Evolutionary conservation across 2,888 invertebrate genomes (phyloP).

Genomic region (Eupithecia vulgata): DNA sequence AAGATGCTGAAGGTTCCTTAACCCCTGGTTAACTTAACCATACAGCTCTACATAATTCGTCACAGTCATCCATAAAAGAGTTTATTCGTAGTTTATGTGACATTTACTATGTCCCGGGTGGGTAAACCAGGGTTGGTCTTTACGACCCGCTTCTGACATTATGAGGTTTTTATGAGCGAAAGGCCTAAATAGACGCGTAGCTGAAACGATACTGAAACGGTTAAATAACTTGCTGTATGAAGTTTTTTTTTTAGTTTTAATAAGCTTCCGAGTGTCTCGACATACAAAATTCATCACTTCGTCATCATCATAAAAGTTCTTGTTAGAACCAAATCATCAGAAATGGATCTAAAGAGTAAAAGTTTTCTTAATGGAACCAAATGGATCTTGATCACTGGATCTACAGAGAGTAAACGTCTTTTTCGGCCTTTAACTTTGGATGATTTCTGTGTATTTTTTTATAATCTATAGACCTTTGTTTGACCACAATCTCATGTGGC

Average conservation of each 20-base stretch:
- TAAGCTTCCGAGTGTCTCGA: not conserved
- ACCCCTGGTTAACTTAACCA: slow-evolving; percentile 1
- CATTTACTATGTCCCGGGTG: slow-evolving; percentile 23
- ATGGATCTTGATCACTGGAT: too few relatives aligned
- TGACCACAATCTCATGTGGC: too few relatives aligned
- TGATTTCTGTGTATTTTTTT: too few relatives aligned
- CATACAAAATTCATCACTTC: too few relatives aligned
- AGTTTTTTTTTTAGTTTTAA: not conserved
- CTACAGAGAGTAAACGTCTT: too few relatives aligned
- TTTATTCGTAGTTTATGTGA: slow-evolving; percentile 33
- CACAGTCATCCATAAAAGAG: slow-evolving; percentile 27
- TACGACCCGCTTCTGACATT: slow-evolving; percentile 16
- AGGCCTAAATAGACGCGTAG: slow-evolving; percentile 14
- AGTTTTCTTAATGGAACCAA: too few relatives aligned
- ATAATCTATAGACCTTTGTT: too few relatives aligned
- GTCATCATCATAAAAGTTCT: too few relatives aligned
- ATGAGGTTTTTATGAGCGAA: slow-evolving; percentile 28
- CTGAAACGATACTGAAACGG: slow-evolving; percentile 8
- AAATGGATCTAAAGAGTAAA: too few relatives aligned
- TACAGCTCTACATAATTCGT: slow-evolving; percentile 25
- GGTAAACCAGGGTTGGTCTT: slow-evolving; percentile 27
- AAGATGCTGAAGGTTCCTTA: not conserved
- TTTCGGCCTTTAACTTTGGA: too few relatives aligned
- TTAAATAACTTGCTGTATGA: not conserved
- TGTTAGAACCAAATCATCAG: too few relatives aligned